A percentile compares a stretch with the other conserved stretches of the same genome.
These are phyloP conservation scores for Volucella inflata DNA, from an alignment of 2,888 invertebrate species.

Conservation along the genomic window DNA sequence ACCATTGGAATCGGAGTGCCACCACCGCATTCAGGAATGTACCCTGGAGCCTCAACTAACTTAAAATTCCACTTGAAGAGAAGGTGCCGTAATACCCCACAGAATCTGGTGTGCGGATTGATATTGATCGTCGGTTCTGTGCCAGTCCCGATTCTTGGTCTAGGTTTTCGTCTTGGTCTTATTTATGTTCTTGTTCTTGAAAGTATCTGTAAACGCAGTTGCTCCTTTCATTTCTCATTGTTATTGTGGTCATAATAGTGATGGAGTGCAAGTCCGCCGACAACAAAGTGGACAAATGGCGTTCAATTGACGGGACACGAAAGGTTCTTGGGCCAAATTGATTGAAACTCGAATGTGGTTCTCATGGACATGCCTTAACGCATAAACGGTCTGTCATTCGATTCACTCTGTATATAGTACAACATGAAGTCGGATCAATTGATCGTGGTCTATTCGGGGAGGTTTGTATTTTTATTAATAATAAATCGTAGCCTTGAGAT, in stretches of 20 bases:
- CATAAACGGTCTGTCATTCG: conserved; percentile 36
- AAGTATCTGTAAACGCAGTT: conserved; percentile 43
- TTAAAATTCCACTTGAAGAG: conserved; percentile 59
- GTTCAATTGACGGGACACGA: conserved; percentile 49
- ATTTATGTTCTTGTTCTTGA: conserved; percentile 36
- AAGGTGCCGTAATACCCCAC: conserved; percentile 70
- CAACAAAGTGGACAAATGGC: conserved; percentile 55
- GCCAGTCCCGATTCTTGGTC: neutral
- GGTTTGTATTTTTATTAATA: conserved; percentile 44
- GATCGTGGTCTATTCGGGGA: conserved; percentile 4
- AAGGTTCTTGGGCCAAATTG: conserved; percentile 47
- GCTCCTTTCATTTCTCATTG: conserved; percentile 62
- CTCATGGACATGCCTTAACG: conserved; percentile 50
- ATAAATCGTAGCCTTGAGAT: conserved; percentile 60
- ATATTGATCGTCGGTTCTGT: conserved; percentile 64
- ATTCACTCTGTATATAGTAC: neutral
- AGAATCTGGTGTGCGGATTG: conserved; percentile 69
- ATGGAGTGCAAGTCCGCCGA: conserved; percentile 32
- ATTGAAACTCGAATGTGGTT: conserved; percentile 53
- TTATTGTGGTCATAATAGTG: conserved; percentile 46
- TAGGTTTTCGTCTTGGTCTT: neutral
- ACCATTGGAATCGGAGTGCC: conserved; percentile 1
- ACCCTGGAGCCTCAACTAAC: conserved; percentile 41
- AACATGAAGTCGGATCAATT: conserved; percentile 43
- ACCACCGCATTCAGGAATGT: neutral